These are phyloP conservation scores for Mythimna lalbum DNA, from an alignment of 2,888 invertebrate genomes.

Conservation along the genomic window DNA sequence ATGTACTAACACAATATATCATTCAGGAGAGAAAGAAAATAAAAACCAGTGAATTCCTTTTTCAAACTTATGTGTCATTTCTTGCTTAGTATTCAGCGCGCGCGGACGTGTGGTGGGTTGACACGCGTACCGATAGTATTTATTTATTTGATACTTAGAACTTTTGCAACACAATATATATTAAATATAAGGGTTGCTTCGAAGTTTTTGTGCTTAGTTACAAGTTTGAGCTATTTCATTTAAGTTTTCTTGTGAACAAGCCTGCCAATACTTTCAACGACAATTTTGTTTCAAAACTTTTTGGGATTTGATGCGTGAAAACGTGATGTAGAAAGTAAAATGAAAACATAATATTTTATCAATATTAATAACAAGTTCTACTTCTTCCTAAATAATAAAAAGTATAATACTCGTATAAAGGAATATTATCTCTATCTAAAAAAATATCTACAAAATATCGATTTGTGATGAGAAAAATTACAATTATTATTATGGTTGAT, in stretches of 20 bases:
- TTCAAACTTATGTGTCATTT: constrained; percentile 57
- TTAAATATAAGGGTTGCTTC: constrained; percentile 24
- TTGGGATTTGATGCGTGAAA: not conserved
- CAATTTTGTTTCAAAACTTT: not conserved
- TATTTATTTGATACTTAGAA: constrained; percentile 65
- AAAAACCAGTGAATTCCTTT: constrained; percentile 41
- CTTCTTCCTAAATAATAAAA: not conserved
- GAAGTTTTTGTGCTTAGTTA: constrained; percentile 19
- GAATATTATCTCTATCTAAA: no score
- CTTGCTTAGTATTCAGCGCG: constrained; percentile 67
- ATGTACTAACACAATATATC: constrained; percentile 51
- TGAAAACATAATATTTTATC: not conserved
- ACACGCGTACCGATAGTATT: constrained; percentile 68
- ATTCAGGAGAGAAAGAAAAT: constrained; percentile 35
- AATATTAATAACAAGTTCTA: not conserved
- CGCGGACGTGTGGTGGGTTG: constrained; percentile 55
- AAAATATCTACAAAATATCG: no score
- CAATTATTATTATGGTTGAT: no score
- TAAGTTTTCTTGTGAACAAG: constrained; percentile 33
- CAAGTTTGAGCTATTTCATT: constrained; percentile 26
- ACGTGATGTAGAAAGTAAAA: not conserved
- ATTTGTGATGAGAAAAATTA: no score
- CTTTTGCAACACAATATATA: constrained; percentile 29
- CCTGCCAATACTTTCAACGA: not conserved
- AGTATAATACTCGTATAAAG: no score